These are phyloP conservation scores for Sipunculus nudus DNA, from an alignment of 2,888 invertebrate species.

Conservation along the genomic window DNA sequence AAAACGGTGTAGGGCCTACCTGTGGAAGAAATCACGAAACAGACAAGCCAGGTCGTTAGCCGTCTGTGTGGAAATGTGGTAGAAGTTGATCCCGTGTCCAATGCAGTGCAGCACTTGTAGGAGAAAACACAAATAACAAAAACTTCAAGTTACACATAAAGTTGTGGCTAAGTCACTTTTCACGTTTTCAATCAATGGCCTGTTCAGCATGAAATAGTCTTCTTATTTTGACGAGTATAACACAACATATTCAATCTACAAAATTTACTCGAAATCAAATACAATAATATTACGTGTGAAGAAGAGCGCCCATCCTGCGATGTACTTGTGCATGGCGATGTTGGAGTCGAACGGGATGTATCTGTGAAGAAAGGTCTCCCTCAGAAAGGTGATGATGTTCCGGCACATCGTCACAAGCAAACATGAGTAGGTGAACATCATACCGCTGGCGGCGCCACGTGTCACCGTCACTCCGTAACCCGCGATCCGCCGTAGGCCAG, in stretches of 20 bases:
- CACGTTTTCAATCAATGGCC: too few species aligned
- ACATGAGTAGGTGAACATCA: constrained; percentile 72
- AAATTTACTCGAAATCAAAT: neutral
- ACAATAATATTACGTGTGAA: constrained; percentile 68
- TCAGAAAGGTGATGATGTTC: constrained; percentile 69
- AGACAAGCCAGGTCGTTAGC: constrained; percentile 71
- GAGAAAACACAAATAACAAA: constrained; percentile 4
- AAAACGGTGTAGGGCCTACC: too few species aligned
- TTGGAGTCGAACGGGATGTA: constrained; percentile 72
- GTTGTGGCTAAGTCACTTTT: too few species aligned
- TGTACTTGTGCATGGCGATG: constrained; percentile 71
- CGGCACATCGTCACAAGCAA: constrained; percentile 72
- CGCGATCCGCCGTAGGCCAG: constrained; percentile 70
- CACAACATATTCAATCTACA: too few species aligned
- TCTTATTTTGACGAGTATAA: too few species aligned
- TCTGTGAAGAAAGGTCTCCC: constrained; percentile 70
- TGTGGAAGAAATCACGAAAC: constrained; percentile 71
- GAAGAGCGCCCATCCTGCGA: constrained; percentile 69
- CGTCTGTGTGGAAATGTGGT: constrained; percentile 72
- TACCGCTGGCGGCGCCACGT: constrained; percentile 72
- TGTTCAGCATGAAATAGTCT: too few species aligned
- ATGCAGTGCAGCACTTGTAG: constrained; percentile 70
- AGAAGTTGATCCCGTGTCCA: constrained; percentile 73
- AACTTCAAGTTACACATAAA: too few species aligned
- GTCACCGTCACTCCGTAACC: constrained; percentile 73